phyloP scores from a whole-genome alignment of 2,888 invertebrate genomes.

The Caenorhabditis angaria region DNA sequence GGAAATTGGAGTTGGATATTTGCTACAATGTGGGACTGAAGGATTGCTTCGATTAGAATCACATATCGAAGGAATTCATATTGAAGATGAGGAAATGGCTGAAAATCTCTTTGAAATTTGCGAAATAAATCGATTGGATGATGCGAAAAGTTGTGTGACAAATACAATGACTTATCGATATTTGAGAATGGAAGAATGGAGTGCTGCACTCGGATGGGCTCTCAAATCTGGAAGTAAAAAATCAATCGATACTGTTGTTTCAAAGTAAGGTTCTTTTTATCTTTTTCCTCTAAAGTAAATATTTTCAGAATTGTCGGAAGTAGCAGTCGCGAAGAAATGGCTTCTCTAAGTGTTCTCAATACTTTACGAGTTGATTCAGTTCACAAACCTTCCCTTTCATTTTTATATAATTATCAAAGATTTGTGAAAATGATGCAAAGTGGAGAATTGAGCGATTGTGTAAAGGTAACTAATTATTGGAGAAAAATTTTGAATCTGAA shows the following conservation, averaged over 20 bases:
- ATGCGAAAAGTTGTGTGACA: constrained; percentile 43
- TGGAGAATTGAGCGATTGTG: constrained; percentile 37
- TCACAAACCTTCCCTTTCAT: constrained; percentile 40
- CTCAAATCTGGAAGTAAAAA: constrained; percentile 42
- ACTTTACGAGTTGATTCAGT: constrained; percentile 24
- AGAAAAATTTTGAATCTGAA: not conserved
- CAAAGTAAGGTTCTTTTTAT: constrained; percentile 18
- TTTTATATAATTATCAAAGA: constrained; percentile 42
- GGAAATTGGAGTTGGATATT: constrained; percentile 51
- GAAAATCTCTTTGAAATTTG: constrained; percentile 43
- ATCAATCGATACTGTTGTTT: constrained; percentile 41
- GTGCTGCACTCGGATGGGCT: constrained; percentile 51
- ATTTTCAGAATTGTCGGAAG: constrained; percentile 34
- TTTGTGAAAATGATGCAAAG: constrained; percentile 43
- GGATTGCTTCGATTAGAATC: constrained; percentile 44
- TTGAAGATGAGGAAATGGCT: constrained; percentile 50
- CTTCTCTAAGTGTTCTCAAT: constrained; percentile 20
- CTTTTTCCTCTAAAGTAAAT: not conserved
- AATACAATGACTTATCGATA: constrained; percentile 52
- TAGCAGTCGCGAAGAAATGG: constrained; percentile 38
- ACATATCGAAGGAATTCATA: constrained; percentile 41
- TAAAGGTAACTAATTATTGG: constrained; percentile 8
- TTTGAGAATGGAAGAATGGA: constrained; percentile 43
- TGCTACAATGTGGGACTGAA: constrained; percentile 40
- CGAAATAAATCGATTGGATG: constrained; percentile 31